Evolutionary conservation across 1,140 invertebrate genomes (phyloP), one percentile per base, ranked within the genome.

Genomic region (Panonychus citri): DNA sequence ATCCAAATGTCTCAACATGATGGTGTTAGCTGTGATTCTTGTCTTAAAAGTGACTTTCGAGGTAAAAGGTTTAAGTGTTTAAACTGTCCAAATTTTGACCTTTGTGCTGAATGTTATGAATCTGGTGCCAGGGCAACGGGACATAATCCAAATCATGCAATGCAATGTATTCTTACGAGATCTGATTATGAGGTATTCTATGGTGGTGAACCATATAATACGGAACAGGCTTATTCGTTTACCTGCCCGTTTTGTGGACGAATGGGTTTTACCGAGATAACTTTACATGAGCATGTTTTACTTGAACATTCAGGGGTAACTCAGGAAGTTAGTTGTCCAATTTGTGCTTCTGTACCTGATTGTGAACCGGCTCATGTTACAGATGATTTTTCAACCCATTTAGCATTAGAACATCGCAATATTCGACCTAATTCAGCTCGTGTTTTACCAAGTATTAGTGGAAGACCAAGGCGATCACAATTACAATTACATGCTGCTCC

Each of bases 51-150:
- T 69, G 95, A 96, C 75, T 97, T 96, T 73, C 79, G 84, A 71
- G 90, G 90, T 65, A 81, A 85, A 70, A 80, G 93, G 66, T 96
- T 93, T 73, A 97, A 97, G 78, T 97, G 93, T 77, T 78, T 97
- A 69, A 82, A 95, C 64, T 97, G 93, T 73, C 95, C 90, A 71
- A 91, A 97, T 76, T 97, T 95, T 77, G 93, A 97, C 76, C 77
- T 96, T 63, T 97, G 93, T 76, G 83, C 87, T 65, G 81, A 79
- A 64, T 97, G 91, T 72, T 95, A 89, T 73, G 90, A 96, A 70
- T 80, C 81, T 66, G 87, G 89, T 65, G 86, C 85, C 50, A 88
- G 83, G 55, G 89, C 85, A n/a, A 85, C 87, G 55, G 78, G 87
- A 63, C 91, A 96, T 71, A 82, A 83, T 60, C 81, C 83, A 64